Evolutionary conservation across 2,113 vertebrate species (phyloP).

Genomic region (Oncorhynchus keta): DNA sequence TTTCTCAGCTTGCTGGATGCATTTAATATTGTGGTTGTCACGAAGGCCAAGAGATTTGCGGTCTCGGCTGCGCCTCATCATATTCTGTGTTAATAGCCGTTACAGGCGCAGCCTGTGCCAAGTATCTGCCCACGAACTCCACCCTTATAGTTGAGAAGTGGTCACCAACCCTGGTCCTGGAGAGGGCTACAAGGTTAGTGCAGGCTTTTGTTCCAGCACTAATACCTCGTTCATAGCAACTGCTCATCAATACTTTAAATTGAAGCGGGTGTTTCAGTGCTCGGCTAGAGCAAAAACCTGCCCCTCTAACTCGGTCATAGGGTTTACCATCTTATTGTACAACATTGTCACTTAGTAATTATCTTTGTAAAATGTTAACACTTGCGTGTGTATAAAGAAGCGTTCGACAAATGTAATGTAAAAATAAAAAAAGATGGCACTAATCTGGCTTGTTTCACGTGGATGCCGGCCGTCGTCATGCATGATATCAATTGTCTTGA

Average conservation of each 20-base stretch:
- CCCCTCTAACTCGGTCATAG: constrained; percentile 1
- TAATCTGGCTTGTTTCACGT: constrained; percentile 71
- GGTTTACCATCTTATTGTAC: constrained; percentile 18
- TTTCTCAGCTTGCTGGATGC: constrained; percentile 11
- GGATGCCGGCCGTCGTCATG: constrained; percentile 68
- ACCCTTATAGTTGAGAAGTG: constrained; percentile 23
- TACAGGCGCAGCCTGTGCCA: background rate
- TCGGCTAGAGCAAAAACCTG: background rate
- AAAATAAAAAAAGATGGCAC: constrained; percentile 57
- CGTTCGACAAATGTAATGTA: constrained; percentile 54
- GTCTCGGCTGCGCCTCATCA: constrained; percentile 47
- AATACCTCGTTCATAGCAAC: too few relatives aligned
- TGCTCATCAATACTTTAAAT: too few relatives aligned
- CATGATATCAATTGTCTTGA: constrained; percentile 71
- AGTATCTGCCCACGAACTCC: too few relatives aligned
- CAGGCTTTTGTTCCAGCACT: too few relatives aligned
- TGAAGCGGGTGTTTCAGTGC: background rate
- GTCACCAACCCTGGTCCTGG: background rate
- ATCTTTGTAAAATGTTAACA: constrained; percentile 63
- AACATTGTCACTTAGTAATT: constrained; percentile 54
- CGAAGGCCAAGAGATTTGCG: constrained; percentile 27
- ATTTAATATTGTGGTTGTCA: constrained; percentile 30
- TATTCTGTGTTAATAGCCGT: constrained; percentile 27
- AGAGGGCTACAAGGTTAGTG: too few relatives aligned
- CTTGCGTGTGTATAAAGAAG: constrained; percentile 41